A percentile compares a stretch with the other conserved stretches of the same genome.
These are phyloP conservation scores for Pemphigus obesinymphae DNA, from an alignment of 1,140 invertebrate species.

Conservation along the genomic window DNA sequence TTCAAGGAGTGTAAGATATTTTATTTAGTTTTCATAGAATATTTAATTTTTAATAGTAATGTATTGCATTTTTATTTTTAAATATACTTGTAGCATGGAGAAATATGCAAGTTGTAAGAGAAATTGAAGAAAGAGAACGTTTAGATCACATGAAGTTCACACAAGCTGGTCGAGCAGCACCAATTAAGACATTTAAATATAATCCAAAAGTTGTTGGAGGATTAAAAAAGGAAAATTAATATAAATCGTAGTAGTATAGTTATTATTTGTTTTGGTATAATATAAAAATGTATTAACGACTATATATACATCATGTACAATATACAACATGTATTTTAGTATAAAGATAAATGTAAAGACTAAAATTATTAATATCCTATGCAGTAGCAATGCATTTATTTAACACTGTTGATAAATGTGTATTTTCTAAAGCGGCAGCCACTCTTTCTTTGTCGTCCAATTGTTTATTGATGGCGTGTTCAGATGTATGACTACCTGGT, in stretches of 20 bases:
- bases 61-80: constrained; percentile 46
- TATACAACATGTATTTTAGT: not conserved
- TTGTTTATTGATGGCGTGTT: constrained; percentile 93
- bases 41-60: not conserved
- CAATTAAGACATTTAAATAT: constrained; percentile 80
- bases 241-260: not conserved
- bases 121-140: constrained; percentile 69
- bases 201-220: constrained; percentile 64
- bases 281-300: not conserved
- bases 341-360: not conserved
- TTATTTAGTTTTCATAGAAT: not conserved
- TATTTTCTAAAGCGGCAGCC: constrained; percentile 42
- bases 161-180: constrained; percentile 74
- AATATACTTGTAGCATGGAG: constrained; percentile 73
- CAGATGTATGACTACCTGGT: constrained; percentile 87
- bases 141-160: constrained; percentile 75
- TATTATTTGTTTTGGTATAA: not conserved
- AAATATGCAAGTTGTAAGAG: constrained; percentile 74
- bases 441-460: constrained; percentile 96
- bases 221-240: constrained; percentile 23
- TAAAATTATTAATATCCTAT: not conserved
- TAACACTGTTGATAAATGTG: constrained; percentile 84
- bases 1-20: constrained; percentile 73
- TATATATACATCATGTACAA: too few relatives aligned
- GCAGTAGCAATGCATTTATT: constrained; percentile 73